These are phyloP conservation scores for Pseudomyrmex flavicornis DNA, from an alignment of 1,140 invertebrate genomes.

Conservation along the genomic window DNA sequence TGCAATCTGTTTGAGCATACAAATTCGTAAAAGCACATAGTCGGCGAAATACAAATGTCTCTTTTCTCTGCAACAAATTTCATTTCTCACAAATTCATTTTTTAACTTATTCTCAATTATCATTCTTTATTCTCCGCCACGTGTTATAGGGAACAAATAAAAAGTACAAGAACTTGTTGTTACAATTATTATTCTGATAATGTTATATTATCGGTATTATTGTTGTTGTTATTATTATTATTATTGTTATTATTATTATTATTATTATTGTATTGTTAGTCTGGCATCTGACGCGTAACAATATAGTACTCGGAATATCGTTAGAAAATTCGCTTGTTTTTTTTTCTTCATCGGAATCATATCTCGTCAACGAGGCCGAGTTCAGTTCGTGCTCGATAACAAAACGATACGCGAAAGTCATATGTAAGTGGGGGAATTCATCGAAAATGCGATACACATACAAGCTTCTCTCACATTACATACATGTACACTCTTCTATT, in stretches of 20 bases:
- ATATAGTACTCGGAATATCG: slow-evolving; percentile 57
- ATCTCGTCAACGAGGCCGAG: slow-evolving; percentile 30
- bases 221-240: slow-evolving; percentile 67
- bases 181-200: slow-evolving; percentile 59
- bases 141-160: slow-evolving; percentile 12
- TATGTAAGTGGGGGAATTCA: slow-evolving; percentile 9
- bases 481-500: slow-evolving; percentile 55
- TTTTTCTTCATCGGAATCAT: neutral
- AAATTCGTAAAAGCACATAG: neutral
- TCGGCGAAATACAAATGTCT: neutral
- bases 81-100: neutral
- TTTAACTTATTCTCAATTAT: neutral
- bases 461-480: slow-evolving; percentile 50
- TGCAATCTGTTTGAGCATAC: neutral
- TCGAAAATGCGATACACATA: slow-evolving; percentile 41
- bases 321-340: slow-evolving; percentile 1
- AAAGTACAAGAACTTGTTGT: slow-evolving; percentile 38
- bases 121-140: too few relatives aligned
- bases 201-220: slow-evolving; percentile 14
- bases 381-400: slow-evolving; percentile 32
- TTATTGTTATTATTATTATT: slow-evolving; percentile 52
- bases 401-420: slow-evolving; percentile 28
- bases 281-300: slow-evolving; percentile 70
- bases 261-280: slow-evolving; percentile 76
- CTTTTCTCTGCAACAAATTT: too few relatives aligned